Conservation (phyloP, 2,113 vertebrate genomes). For the Lontra canadensis region DNA sequence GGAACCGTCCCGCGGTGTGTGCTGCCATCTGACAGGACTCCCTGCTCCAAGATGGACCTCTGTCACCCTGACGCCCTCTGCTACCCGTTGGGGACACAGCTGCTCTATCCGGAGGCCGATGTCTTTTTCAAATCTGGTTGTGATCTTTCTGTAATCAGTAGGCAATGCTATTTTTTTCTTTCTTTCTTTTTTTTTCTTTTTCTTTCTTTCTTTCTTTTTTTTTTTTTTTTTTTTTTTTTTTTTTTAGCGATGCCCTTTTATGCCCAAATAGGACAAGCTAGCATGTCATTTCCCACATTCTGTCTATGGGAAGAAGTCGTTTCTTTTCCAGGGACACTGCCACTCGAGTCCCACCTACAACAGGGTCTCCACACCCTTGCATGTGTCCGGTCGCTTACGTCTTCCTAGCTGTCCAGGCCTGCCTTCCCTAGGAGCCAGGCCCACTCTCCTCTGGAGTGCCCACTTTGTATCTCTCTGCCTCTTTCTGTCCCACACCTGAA, state of each 20-base stretch:
- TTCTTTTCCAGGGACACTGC: neutral
- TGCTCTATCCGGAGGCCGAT: rapidly evolving
- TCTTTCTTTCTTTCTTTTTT: too few species aligned
- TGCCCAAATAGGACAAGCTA: neutral
- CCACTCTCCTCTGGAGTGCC: rapidly evolving
- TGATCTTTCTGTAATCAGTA: neutral
- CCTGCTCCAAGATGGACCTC: rapidly evolving
- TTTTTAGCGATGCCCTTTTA: neutral
- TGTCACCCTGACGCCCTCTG: neutral
- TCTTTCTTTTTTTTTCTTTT: neutral
- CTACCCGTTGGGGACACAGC: neutral
- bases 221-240: neutral
- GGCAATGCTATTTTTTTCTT: neutral
- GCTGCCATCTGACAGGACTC: neutral
- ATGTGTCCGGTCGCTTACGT: rapidly evolving
- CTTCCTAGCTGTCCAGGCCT: rapidly evolving
- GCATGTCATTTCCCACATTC: too few species aligned
- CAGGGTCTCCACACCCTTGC: too few species aligned
- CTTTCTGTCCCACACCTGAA: neutral
- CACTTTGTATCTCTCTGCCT: rapidly evolving
- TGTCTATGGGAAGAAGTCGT: neutral
- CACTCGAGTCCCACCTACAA: rapidly evolving
- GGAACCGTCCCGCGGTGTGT: rapidly evolving
- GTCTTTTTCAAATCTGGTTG: neutral
- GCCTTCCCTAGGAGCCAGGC: rapidly evolving